These are phyloP conservation scores for Platycheirus albimanus DNA, from an alignment of 2,888 invertebrate species.

Conservation along the genomic window DNA sequence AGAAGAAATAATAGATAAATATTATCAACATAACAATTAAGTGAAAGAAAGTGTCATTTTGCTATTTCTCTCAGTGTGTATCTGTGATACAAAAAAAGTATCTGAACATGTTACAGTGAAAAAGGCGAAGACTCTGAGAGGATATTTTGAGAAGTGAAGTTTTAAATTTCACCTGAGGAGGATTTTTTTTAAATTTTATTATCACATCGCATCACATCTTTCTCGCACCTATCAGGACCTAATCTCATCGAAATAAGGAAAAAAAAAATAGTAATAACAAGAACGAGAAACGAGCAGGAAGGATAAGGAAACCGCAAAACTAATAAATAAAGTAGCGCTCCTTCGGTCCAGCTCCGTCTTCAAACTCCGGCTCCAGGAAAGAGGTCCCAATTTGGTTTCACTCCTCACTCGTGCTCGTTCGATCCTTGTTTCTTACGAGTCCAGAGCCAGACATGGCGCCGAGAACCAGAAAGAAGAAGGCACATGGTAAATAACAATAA, in stretches of 20 bases:
- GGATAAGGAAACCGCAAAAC: conserved; percentile 58
- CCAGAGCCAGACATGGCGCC: conserved; percentile 83
- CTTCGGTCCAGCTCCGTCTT: conserved; percentile 15
- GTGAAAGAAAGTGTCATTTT: conserved; percentile 51
- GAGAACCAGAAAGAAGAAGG: conserved; percentile 83
- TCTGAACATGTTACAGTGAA: conserved; percentile 26
- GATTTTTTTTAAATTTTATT: conserved; percentile 31
- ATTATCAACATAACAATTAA: conserved; percentile 55
- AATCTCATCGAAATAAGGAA: conserved; percentile 49
- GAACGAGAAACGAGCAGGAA: conserved; percentile 1
- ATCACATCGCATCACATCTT: conserved; percentile 53
- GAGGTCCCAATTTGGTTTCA: conserved; percentile 29
- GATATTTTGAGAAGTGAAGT: conserved; percentile 49
- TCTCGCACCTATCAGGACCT: conserved; percentile 63
- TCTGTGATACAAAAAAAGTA: conserved; percentile 17
- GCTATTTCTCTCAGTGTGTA: background rate
- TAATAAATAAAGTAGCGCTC: conserved; percentile 72
- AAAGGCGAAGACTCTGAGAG: conserved; percentile 8
- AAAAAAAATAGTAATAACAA: conserved; percentile 33
- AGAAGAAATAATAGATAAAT: conserved; percentile 10
- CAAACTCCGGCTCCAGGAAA: too few species aligned
- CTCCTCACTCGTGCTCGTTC: conserved; percentile 29
- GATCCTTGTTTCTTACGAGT: conserved; percentile 74
- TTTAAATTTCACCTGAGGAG: conserved; percentile 61
- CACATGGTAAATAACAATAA: conserved; percentile 83